Conservation (phyloP, 1,140 invertebrate genomes). For the Drosophila arizonae region DNA sequence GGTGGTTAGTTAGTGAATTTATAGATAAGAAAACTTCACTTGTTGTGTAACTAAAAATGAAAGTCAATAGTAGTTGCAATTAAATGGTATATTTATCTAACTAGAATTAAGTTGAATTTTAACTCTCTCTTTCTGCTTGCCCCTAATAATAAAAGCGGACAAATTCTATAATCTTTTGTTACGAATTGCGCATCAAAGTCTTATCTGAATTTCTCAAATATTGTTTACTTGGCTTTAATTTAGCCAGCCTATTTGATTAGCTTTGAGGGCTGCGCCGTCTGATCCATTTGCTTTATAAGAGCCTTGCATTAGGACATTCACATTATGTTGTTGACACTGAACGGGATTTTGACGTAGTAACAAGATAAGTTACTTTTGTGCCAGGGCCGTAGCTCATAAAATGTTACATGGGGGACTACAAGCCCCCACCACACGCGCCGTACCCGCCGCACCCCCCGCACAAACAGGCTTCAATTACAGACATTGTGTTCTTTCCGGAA, state of each 20-base stretch:
- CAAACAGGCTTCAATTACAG: slow-evolving; percentile 59
- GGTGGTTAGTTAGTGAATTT: too few species aligned
- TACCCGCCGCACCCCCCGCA: background rate
- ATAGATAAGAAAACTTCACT: too few species aligned
- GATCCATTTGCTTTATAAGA: slow-evolving; percentile 12
- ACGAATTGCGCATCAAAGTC: background rate
- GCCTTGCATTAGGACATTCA: slow-evolving; percentile 26
- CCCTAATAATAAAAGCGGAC: too few species aligned
- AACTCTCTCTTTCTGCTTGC: too few species aligned
- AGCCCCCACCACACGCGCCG: background rate
- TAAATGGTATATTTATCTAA: too few species aligned
- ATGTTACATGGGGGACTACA: slow-evolving; percentile 49
- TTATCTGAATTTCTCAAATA: background rate
- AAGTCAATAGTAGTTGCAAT: too few species aligned
- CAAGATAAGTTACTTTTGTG: slow-evolving; percentile 75
- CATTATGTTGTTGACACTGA: slow-evolving; percentile 13
- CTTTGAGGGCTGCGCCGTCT: background rate
- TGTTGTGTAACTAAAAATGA: too few species aligned
- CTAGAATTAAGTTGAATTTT: too few species aligned
- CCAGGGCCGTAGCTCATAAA: slow-evolving; percentile 58
- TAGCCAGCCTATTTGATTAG: background rate
- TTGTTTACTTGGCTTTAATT: background rate
- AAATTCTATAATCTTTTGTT: background rate
- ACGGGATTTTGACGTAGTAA: slow-evolving; percentile 33
- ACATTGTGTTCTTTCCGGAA: slow-evolving; percentile 52